Conservation (phyloP, 1,140 invertebrate genomes). For the Drosophila chauvacae region DNA sequence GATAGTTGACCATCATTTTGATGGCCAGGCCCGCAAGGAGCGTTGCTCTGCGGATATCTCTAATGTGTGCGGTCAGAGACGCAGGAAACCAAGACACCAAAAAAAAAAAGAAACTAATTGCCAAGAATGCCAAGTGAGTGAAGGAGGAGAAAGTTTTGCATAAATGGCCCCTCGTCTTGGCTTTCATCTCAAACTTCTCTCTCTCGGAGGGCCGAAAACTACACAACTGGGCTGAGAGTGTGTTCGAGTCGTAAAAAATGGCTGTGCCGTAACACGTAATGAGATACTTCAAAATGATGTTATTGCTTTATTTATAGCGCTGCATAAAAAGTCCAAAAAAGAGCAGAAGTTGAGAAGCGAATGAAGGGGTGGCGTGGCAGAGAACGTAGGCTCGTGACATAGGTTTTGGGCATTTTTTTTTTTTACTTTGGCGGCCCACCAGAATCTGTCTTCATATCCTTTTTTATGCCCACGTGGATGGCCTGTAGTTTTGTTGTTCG, state of each 20-base stretch:
- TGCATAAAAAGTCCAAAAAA: conserved; percentile 63
- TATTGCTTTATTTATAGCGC: conserved; percentile 80
- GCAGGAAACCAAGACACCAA: neutral
- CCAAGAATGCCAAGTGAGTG: conserved; percentile 36
- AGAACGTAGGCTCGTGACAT: conserved; percentile 16
- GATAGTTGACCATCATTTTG: conserved; percentile 81
- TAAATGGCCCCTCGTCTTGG: conserved; percentile 61
- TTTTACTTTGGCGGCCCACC: neutral
- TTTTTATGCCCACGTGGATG: conserved; percentile 52
- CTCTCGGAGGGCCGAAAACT: conserved; percentile 44
- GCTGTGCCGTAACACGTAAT: conserved; percentile 76
- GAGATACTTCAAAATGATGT: conserved; percentile 82
- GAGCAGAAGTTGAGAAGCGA: conserved; percentile 2
- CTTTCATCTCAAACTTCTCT: conserved; percentile 59
- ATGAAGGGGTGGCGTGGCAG: neutral
- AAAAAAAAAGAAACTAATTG: conserved; percentile 65
- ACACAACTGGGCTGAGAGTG: conserved; percentile 42
- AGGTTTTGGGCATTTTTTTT: conserved; percentile 21
- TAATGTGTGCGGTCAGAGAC: conserved; percentile 52
- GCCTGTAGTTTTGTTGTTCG: conserved; percentile 46
- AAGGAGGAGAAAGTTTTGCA: conserved; percentile 68
- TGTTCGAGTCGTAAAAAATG: conserved; percentile 70
- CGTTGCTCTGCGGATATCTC: conserved; percentile 32
- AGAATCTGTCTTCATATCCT: neutral
- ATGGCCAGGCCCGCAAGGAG: conserved; percentile 34